phyloP scores from a whole-genome alignment of 2,113 vertebrate genomes.

The Neomonachus schauinslandi region DNA sequence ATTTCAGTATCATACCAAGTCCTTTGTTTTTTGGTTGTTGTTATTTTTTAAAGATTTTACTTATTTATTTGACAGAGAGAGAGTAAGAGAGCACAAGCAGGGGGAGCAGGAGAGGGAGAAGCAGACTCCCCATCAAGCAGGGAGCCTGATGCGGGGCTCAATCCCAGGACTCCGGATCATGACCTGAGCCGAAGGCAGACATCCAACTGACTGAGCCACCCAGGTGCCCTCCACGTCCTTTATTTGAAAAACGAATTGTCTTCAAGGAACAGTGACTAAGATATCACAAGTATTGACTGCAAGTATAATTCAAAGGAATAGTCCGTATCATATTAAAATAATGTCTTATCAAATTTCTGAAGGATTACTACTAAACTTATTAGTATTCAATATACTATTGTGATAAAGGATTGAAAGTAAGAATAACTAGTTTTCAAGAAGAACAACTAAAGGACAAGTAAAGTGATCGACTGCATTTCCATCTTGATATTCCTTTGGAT shows the following conservation, averaged over 20 bases:
- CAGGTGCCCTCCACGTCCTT: not conserved
- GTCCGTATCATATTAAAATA: not conserved
- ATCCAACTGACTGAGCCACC: too few species aligned
- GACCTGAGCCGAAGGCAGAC: too few species aligned
- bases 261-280: conserved; percentile 14
- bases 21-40: not conserved
- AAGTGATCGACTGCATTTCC: not conserved
- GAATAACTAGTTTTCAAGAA: not conserved
- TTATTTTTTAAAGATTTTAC: too few species aligned
- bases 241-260: conserved; percentile 37
- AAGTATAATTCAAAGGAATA: conserved; percentile 47
- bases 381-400: not conserved
- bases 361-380: not conserved
- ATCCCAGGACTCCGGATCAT: too few species aligned
- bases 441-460: not conserved
- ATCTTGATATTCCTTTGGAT: conserved; percentile 11
- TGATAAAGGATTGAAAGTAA: not conserved
- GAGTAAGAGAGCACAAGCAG: too few species aligned
- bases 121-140: too few species aligned
- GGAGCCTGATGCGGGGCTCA: too few species aligned
- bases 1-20: not conserved
- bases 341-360: not conserved
- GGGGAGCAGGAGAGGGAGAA: too few species aligned
- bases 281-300: not conserved
- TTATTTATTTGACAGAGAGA: too few species aligned